These are phyloP conservation scores for Copsychus sechellarum DNA, from an alignment of 2,113 vertebrate genomes.

Conservation along the genomic window DNA sequence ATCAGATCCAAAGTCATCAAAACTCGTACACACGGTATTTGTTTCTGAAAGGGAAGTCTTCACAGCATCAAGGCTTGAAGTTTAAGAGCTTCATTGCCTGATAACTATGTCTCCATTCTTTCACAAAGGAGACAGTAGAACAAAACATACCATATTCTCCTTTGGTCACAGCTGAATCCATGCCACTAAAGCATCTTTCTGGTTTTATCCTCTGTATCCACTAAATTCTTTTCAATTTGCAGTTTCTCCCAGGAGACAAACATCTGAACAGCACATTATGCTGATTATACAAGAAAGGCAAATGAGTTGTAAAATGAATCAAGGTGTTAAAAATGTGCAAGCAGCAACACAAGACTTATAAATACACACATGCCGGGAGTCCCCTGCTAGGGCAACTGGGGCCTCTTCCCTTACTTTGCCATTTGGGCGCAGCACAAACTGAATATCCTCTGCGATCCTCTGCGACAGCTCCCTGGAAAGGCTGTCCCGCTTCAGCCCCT, in stretches of 20 bases:
- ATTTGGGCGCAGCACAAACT: neutral
- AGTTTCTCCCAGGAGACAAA: neutral
- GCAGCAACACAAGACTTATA: neutral
- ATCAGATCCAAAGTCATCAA: neutral
- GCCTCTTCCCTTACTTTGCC: neutral
- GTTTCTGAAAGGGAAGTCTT: neutral
- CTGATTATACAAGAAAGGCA: neutral
- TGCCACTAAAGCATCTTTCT: neutral
- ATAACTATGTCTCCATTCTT: neutral
- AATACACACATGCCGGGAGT: neutral
- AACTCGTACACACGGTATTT: neutral
- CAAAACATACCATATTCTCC: neutral
- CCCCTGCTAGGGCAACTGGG: neutral
- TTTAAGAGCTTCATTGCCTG: neutral
- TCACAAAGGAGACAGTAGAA: neutral
- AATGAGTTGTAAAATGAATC: neutral
- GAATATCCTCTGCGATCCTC: accelerated
- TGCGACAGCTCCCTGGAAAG: neutral
- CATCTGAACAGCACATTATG: neutral
- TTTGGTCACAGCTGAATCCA: neutral
- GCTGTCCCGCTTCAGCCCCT: neutral
- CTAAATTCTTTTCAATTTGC: neutral
- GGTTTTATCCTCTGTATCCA: neutral
- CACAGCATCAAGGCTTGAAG: neutral
- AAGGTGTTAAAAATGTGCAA: neutral